Conservation (phyloP, 2,113 vertebrate species). For the Ginglymostoma cirratum region DNA sequence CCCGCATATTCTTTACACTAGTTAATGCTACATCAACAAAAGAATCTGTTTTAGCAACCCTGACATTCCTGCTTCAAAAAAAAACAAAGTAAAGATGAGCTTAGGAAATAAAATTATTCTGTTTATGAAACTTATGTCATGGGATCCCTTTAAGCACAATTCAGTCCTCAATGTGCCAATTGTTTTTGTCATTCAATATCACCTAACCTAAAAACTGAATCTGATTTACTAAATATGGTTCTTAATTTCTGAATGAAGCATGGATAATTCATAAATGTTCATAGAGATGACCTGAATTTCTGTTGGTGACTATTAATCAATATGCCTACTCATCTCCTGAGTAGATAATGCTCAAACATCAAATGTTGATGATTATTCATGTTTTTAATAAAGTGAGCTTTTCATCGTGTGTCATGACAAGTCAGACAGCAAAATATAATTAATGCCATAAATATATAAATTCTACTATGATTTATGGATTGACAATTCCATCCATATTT, state of each 20-base stretch:
- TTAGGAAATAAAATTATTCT: not conserved
- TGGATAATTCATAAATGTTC: not conserved
- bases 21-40: not conserved
- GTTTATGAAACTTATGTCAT: not conserved
- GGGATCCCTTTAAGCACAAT: not conserved
- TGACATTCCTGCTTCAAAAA: not conserved
- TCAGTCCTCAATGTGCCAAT: not conserved
- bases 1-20: not conserved
- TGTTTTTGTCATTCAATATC: not conserved
- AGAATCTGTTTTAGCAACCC: not conserved
- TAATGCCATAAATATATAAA: not conserved
- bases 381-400: not conserved
- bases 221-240: no score
- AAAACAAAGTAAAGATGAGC: not conserved
- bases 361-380: conserved; percentile 4
- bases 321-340: not conserved
- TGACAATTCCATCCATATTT: not conserved
- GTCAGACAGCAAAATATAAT: not conserved
- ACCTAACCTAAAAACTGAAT: not conserved
- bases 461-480: not conserved
- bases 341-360: not conserved
- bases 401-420: not conserved
- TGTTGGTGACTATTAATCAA: not conserved
- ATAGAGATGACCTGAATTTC: not conserved
- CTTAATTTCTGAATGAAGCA: not conserved